Conservation (phyloP, 2,797 vertebrate species). For the Glossophaga mutica region DNA sequence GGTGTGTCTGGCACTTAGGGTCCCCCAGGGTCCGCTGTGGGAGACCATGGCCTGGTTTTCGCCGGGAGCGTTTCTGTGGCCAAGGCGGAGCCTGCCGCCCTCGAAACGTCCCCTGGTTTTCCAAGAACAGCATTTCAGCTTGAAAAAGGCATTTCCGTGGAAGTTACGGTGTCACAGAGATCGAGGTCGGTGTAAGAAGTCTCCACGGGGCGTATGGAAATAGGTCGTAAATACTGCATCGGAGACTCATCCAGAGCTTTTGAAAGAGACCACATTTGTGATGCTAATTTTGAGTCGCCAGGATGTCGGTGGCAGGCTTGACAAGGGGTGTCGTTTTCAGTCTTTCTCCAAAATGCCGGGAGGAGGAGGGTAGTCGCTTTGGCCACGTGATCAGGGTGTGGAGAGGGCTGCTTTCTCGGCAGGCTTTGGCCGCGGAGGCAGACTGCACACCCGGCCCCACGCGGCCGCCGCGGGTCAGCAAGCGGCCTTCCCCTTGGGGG, state of each 20-base stretch:
- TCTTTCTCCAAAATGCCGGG: background rate
- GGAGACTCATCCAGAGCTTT: background rate
- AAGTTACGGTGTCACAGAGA: background rate
- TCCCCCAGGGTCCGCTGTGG: background rate
- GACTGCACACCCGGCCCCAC: background rate
- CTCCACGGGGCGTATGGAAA: background rate
- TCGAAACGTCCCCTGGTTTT: background rate
- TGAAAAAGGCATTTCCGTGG: background rate
- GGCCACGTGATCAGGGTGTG: background rate
- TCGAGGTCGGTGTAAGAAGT: background rate
- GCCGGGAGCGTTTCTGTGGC: background rate
- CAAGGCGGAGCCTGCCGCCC: background rate
- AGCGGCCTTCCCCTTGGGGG: background rate
- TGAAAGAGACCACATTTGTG: background rate
- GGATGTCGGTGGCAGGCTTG: constrained; percentile 11
- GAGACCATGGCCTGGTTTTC: accelerated
- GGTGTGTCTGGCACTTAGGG: accelerated
- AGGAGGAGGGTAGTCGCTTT: background rate
- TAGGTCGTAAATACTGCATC: background rate
- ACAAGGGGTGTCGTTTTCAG: background rate
- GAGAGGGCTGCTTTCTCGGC: background rate
- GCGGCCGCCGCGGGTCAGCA: accelerated
- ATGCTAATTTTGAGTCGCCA: constrained; percentile 23
- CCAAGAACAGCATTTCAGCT: background rate
- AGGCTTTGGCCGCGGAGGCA: accelerated